Evolutionary conservation across 2,888 invertebrate species (phyloP).

Genomic region (Pseudoips prasinana): DNA sequence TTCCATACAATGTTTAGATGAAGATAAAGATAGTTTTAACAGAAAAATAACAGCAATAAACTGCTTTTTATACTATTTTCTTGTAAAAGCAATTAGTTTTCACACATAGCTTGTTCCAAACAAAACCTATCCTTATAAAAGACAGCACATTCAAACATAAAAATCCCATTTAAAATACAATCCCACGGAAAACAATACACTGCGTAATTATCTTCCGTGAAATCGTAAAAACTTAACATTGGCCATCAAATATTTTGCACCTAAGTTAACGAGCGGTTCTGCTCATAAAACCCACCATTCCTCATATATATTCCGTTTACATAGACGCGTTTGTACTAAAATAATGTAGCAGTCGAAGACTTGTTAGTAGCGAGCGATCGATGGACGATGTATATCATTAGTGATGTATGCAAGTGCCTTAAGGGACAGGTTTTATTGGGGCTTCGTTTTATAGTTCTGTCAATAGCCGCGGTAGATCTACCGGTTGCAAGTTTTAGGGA

Average conservation of each 20-base stretch:
- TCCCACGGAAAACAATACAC: slow-evolving; percentile 56
- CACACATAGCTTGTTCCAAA: not conserved
- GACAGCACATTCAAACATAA: slow-evolving; percentile 27
- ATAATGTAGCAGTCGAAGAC: not conserved
- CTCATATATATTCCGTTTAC: slow-evolving; percentile 23
- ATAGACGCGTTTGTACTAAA: slow-evolving; percentile 11
- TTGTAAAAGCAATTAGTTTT: not conserved
- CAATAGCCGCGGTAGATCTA: slow-evolving; percentile 53
- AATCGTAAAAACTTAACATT: slow-evolving; percentile 55
- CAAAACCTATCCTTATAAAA: slow-evolving; percentile 5
- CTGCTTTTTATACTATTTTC: not conserved
- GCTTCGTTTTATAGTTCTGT: slow-evolving; percentile 67
- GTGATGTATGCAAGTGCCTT: slow-evolving; percentile 70
- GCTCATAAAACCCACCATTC: slow-evolving; percentile 30
- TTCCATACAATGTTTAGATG: too few relatives aligned
- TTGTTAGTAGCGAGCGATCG: slow-evolving; percentile 24
- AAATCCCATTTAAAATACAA: slow-evolving; percentile 41
- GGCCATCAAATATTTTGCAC: slow-evolving; percentile 72
- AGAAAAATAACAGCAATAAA: too few relatives aligned
- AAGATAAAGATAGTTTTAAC: too few relatives aligned
- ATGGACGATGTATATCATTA: slow-evolving; percentile 58
- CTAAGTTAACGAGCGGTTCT: slow-evolving; percentile 42
- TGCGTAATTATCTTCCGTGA: slow-evolving; percentile 56
- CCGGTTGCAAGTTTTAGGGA: slow-evolving; percentile 69
- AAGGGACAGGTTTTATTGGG: slow-evolving; percentile 67